Conservation (phyloP, 2,888 invertebrate species). For the Brenthis hecate region DNA sequence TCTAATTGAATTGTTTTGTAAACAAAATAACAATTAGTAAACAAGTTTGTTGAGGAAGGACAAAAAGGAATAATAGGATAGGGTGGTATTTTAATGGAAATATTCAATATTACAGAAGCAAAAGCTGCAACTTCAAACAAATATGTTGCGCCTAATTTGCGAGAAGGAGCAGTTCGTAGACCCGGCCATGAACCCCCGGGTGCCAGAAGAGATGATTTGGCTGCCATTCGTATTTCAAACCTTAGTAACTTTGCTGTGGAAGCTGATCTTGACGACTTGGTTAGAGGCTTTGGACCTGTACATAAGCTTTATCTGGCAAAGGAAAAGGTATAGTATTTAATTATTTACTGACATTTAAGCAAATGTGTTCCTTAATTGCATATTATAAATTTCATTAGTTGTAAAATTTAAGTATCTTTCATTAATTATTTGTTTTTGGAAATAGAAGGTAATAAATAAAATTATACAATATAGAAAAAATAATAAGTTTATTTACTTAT, state of each 20-base stretch:
- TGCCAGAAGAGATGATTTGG: conserved; percentile 90
- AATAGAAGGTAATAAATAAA: no score
- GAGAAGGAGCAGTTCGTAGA: conserved; percentile 91
- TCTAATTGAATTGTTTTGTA: no score
- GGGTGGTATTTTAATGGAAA: neutral
- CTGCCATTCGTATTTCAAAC: conserved; percentile 98
- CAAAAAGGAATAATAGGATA: no score
- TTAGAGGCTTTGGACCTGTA: conserved; percentile 95
- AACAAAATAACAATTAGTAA: no score
- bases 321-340: conserved; percentile 85
- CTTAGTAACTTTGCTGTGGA: conserved; percentile 97
- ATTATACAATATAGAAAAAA: no score
- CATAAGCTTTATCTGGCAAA: conserved; percentile 97
- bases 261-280: conserved; percentile 96
- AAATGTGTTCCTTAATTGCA: neutral
- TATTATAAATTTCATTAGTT: no score
- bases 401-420: no score
- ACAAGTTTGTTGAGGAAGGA: no score
- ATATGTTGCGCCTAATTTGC: conserved; percentile 94
- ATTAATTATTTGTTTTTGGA: no score
- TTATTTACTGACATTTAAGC: neutral
- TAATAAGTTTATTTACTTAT: no score
- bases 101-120: conserved; percentile 49
- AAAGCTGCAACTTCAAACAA: conserved; percentile 83
- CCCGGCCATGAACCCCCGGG: conserved; percentile 84